Evolutionary conservation across 2,888 invertebrate genomes (phyloP).

Genomic region (Lymantria dispar): DNA sequence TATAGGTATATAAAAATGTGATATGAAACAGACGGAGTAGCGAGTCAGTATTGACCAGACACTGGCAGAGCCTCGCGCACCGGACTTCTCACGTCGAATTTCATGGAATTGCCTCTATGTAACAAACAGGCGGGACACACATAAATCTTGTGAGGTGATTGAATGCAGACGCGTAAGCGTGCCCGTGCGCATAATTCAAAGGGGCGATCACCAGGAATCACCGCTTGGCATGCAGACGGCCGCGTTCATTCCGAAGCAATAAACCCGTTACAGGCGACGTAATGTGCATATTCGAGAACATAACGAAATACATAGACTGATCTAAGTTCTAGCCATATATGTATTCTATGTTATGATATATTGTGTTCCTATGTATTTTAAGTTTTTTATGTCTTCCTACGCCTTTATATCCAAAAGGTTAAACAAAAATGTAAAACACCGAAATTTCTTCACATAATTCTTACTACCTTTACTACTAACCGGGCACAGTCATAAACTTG

Average conservation of each 20-base stretch:
- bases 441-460: no score
- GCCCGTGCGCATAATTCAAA: slow-evolving; percentile 77
- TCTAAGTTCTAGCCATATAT: slow-evolving; percentile 15
- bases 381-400: no score
- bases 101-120: slow-evolving; percentile 61
- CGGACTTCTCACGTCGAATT: slow-evolving; percentile 52
- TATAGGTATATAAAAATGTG: no score
- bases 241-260: slow-evolving; percentile 70
- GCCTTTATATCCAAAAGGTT: no score
- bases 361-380: no score
- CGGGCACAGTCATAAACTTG: no score
- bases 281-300: slow-evolving; percentile 65
- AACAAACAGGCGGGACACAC: slow-evolving; percentile 53
- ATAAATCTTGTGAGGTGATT: slow-evolving; percentile 71
- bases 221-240: slow-evolving; percentile 76
- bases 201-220: slow-evolving; percentile 77
- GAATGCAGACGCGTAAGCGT: slow-evolving; percentile 73
- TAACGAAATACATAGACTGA: slow-evolving; percentile 35
- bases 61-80: slow-evolving; percentile 1
- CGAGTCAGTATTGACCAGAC: neutral
- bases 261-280: slow-evolving; percentile 75
- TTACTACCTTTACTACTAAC: no score
- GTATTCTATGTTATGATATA: slow-evolving; percentile 11
- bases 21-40: neutral
- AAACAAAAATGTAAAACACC: no score